phyloP scores from a whole-genome alignment of 2,113 vertebrate genomes.

The Coracopsis vasa region DNA sequence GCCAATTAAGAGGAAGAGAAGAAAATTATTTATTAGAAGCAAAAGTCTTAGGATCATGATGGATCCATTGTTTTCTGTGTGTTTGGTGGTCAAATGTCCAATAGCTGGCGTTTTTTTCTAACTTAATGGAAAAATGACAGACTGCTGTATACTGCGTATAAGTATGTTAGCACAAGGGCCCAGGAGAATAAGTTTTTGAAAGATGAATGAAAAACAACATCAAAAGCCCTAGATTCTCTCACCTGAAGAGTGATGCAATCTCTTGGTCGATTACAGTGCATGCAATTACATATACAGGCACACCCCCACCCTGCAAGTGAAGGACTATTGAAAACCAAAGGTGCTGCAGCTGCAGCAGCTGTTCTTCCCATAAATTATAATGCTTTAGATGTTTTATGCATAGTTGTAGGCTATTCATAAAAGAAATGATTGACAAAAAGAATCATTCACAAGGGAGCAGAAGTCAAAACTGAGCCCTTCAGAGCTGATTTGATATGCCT shows the following conservation, averaged over 20 bases:
- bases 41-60: neutral
- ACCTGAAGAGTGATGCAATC: neutral
- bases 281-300: neutral
- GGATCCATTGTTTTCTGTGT: neutral
- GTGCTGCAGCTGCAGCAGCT: neutral
- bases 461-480: neutral
- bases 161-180: neutral
- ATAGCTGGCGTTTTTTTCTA: neutral
- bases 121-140: neutral
- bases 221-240: neutral
- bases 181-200: neutral
- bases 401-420: neutral
- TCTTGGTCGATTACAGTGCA: neutral
- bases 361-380: neutral
- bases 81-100: neutral
- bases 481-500: neutral
- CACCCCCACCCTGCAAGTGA: neutral
- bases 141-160: neutral
- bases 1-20: neutral
- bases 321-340: neutral
- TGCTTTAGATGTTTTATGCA: neutral
- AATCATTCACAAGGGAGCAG: neutral
- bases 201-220: neutral
- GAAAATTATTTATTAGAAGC: neutral
- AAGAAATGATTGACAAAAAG: neutral